Evolutionary conservation across 2,113 vertebrate genomes (phyloP).

Genomic region (Gnathonemus longibarbis): DNA sequence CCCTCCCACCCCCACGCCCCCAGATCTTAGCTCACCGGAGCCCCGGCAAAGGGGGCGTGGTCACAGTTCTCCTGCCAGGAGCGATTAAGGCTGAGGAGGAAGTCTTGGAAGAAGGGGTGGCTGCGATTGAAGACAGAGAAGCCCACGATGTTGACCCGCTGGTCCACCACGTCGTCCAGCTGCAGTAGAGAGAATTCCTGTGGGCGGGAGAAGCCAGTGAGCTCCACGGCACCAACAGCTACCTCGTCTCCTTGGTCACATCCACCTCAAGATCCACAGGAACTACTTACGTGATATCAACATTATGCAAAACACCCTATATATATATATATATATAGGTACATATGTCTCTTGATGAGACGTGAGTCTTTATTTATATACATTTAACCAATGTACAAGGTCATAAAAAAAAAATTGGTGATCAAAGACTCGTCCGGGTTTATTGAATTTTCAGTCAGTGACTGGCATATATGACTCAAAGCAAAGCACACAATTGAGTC

Average conservation of each 20-base stretch:
- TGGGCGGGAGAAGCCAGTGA: neutral
- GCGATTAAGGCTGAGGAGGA: constrained; percentile 88
- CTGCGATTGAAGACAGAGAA: constrained; percentile 97
- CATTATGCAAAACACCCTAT: neutral
- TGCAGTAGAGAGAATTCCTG: constrained; percentile 90
- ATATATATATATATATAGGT: neutral
- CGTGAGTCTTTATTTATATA: neutral
- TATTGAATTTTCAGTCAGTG: neutral
- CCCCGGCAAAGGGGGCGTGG: constrained; percentile 85
- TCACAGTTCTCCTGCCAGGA: constrained; percentile 99
- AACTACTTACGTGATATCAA: neutral
- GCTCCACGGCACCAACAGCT: neutral
- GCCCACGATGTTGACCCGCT: constrained; percentile 86
- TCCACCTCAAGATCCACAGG: neutral
- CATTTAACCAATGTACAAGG: neutral
- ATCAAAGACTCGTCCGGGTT: neutral
- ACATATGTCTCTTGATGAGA: neutral
- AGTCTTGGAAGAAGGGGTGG: constrained; percentile 91
- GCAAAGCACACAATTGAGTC: neutral
- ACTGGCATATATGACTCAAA: neutral
- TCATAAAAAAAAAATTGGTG: neutral
- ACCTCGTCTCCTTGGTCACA: neutral
- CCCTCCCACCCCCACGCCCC: neutral
- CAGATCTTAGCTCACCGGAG: constrained; percentile 67
- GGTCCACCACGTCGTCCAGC: constrained; percentile 76